phyloP scores from a whole-genome alignment of 2,888 invertebrate species.

The Mythimna ferrago region DNA sequence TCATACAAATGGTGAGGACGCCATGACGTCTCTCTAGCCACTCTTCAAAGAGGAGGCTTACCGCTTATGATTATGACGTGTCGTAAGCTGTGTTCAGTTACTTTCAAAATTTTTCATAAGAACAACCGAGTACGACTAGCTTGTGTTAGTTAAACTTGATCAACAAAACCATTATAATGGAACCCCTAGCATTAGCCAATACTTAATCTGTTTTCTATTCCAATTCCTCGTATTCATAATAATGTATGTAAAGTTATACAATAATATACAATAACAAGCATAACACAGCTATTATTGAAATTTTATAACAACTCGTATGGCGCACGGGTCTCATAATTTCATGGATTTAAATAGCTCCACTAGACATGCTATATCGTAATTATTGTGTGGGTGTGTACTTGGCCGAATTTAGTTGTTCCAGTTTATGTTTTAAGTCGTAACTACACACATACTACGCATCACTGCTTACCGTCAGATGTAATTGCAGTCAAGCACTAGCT shows the following conservation, averaged over 20 bases:
- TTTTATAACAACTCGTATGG: constrained; percentile 43
- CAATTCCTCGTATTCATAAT: not conserved
- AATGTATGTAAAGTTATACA: constrained; percentile 34
- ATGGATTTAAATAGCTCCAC: constrained; percentile 23
- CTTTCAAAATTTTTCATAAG: no score
- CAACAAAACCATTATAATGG: not conserved
- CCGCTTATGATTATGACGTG: no score
- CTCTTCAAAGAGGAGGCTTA: no score
- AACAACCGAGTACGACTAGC: no score
- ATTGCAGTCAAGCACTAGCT: no score
- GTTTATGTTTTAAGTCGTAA: not conserved
- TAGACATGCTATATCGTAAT: constrained; percentile 43
- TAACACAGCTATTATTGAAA: constrained; percentile 55
- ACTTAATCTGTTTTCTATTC: not conserved
- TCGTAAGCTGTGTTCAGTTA: no score
- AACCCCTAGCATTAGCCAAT: not conserved
- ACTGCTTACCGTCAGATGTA: no score
- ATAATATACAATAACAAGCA: constrained; percentile 23
- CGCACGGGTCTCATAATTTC: constrained; percentile 1
- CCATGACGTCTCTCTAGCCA: no score
- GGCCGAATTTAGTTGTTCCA: not conserved
- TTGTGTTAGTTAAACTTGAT: no score
- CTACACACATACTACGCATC: not conserved
- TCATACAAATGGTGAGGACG: no score
- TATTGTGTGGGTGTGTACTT: constrained; percentile 19